Evolutionary conservation across 2,113 vertebrate species (phyloP), one percentile per base, ranked within the genome.

Genomic region (Petroica traversi): DNA sequence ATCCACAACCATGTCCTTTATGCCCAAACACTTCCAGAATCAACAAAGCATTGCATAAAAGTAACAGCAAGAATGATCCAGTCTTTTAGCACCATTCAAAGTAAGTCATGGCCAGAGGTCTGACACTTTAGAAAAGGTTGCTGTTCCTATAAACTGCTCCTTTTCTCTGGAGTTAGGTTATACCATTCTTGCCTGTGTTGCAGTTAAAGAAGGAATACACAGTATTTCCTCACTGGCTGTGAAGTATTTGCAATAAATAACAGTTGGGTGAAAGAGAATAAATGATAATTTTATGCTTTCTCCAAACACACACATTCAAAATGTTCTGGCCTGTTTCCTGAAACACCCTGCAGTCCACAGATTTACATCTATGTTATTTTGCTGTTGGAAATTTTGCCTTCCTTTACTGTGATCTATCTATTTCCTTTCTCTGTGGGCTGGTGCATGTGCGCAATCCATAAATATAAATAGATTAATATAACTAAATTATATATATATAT

Each of bases 331-430:
- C 19, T 76, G 36, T 86, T 66, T 74, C 8, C 16, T 54, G 51
- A 74, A 91, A 34, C 12, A 31, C 14, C 40, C 14, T 41, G 5
- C 29, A 66, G 63, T 34, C 38, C 19, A 77, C 3, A 29, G 36
- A 81, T 58, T 66, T 89, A 38, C 19, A 58, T 41, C 31, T 76
- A 31, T 8, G 14, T 82, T 88, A 24, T 82, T 40, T 12, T 82
- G 24, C 24, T 46, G 46, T 51, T 38, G 14, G 38, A 61, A 68
- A 86, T 58, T 33, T 33, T 0, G 0, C 13, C 46, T 69, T 58
- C 22, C 19, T 90, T 67, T 84, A 51, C 55, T 91, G 34, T 49
- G 38, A 80, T 41, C 59, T 33, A 58, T 61, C 23, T 9, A 38
- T 57, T 88, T 90, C 43, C 28, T 85, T 45, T 31, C 51, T 43